Conservation (phyloP, 2,797 vertebrate species). For the Allenopithecus nigroviridis region DNA sequence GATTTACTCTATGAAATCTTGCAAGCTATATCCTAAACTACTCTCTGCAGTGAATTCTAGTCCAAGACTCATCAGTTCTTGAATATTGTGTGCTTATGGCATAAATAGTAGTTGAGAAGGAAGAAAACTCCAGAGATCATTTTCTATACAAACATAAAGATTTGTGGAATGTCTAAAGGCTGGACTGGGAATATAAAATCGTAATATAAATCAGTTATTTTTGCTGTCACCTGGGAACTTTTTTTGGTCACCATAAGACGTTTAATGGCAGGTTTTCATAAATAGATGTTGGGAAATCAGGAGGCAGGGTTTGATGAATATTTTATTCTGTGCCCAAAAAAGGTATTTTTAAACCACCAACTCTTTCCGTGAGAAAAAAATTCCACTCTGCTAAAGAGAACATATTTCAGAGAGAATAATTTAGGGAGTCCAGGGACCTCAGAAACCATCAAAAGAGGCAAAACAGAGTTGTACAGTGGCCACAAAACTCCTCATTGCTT, state of each 20-base stretch:
- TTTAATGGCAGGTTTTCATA: conserved; percentile 34
- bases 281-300: background rate
- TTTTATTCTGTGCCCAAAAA: conserved; percentile 61
- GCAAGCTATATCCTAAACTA: background rate
- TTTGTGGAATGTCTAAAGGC: background rate
- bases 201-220: background rate
- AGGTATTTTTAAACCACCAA: conserved; percentile 25
- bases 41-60: background rate
- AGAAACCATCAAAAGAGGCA: conserved; percentile 46
- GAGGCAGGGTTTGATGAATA: conserved; percentile 63
- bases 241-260: background rate
- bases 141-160: conserved; percentile 7
- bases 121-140: background rate
- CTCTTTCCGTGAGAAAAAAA: conserved; percentile 57
- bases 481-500: background rate
- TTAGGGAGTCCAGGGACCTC: conserved; percentile 8
- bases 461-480: conserved; percentile 7
- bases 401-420: conserved; percentile 67
- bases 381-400: conserved; percentile 20
- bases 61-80: background rate
- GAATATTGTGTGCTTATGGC: background rate
- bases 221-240: background rate
- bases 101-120: background rate
- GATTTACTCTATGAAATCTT: background rate
- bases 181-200: background rate